Evolutionary conservation across 2,797 vertebrate genomes (phyloP).

Genomic region (Catharus ustulatus): DNA sequence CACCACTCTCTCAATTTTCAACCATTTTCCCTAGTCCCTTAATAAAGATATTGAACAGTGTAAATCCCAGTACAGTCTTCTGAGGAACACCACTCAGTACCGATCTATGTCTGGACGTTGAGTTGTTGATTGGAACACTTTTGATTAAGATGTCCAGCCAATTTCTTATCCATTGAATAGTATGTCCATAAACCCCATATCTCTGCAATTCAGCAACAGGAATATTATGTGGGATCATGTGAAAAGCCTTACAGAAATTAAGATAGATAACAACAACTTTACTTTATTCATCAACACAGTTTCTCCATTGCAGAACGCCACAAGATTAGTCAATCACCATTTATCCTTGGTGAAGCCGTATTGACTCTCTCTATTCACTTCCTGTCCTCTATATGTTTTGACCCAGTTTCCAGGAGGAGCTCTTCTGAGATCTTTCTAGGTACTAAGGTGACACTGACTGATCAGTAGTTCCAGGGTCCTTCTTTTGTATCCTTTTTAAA

Average conservation of each 20-base stretch:
- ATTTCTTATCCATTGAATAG: not conserved
- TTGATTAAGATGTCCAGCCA: not conserved
- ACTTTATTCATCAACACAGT: not conserved
- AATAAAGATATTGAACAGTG: not conserved
- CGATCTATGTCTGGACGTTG: rapidly evolving
- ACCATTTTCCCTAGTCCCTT: not conserved
- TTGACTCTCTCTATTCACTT: not conserved
- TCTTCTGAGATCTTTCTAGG: not conserved
- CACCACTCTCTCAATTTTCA: not conserved
- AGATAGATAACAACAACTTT: not conserved
- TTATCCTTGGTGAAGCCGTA: not conserved
- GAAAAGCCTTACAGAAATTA: not conserved
- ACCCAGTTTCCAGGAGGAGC: not conserved
- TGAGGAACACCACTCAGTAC: not conserved
- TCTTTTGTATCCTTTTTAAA: not conserved
- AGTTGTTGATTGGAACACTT: not conserved
- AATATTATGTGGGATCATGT: not conserved
- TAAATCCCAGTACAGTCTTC: not conserved
- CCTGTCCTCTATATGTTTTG: not conserved
- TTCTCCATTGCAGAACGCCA: not conserved
- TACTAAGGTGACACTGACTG: not conserved
- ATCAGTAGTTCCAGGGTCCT: not conserved
- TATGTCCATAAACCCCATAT: not conserved
- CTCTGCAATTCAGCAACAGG: not conserved
- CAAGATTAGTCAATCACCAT: not conserved